These are phyloP conservation scores for Hemaris fuciformis DNA, from an alignment of 2,888 invertebrate genomes.

Conservation along the genomic window DNA sequence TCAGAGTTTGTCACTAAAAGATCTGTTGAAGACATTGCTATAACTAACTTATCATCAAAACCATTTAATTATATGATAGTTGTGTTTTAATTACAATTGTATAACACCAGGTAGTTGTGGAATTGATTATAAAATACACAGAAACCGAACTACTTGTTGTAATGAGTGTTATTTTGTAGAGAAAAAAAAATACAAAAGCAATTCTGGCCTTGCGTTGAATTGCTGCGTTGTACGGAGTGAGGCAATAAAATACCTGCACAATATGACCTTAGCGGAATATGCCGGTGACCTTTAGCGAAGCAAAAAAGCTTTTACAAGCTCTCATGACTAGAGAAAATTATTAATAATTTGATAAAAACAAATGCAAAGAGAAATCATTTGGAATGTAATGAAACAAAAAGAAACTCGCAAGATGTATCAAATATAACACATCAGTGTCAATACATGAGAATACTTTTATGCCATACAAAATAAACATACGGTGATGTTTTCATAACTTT, in stretches of 20 bases:
- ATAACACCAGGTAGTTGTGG: background rate
- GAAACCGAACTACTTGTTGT: conserved; percentile 34
- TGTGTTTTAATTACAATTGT: background rate
- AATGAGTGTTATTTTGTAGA: conserved; percentile 49
- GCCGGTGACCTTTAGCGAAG: conserved; percentile 61
- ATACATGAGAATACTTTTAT: background rate
- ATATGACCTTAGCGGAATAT: conserved; percentile 73
- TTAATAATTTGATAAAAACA: conserved; percentile 9
- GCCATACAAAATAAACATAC: background rate
- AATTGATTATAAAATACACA: conserved; percentile 17
- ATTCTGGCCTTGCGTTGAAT: conserved; percentile 72
- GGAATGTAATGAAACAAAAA: background rate
- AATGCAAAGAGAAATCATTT: background rate
- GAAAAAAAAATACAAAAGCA: conserved; percentile 57
- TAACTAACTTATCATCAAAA: background rate
- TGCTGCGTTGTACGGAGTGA: conserved; percentile 63
- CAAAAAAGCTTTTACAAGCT: conserved; percentile 63
- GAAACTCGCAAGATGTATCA: background rate
- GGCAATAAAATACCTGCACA: conserved; percentile 71
- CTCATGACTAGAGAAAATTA: conserved; percentile 41
- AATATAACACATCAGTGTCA: background rate
- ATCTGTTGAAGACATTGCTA: background rate
- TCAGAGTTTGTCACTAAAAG: background rate
- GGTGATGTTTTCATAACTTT: background rate
- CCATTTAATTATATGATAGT: background rate